These are phyloP conservation scores for Papilio aristodemus DNA, from an alignment of 1,140 invertebrate species.

Conservation along the genomic window DNA sequence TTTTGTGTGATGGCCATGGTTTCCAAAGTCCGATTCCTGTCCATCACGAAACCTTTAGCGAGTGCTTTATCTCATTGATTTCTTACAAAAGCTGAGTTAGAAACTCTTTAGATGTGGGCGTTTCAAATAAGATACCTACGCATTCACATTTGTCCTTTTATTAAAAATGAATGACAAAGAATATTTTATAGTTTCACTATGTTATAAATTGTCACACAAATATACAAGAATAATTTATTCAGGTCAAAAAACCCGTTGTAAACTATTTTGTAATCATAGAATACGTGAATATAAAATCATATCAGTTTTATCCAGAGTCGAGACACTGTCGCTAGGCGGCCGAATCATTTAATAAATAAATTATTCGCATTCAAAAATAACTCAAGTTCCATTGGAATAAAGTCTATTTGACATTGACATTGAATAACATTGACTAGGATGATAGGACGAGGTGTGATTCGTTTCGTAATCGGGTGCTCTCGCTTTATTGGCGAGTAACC, in stretches of 20 bases:
- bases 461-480: slow-evolving; percentile 1
- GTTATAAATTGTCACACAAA: neutral
- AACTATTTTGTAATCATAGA: slow-evolving; percentile 28
- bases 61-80: too few relatives aligned
- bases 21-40: too few relatives aligned
- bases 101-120: too few relatives aligned
- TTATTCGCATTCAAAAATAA: neutral
- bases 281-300: slow-evolving; percentile 29
- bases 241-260: slow-evolving; percentile 30
- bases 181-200: too few relatives aligned
- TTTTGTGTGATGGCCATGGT: too few relatives aligned
- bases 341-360: neutral
- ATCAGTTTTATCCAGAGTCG: slow-evolving; percentile 4
- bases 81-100: too few relatives aligned
- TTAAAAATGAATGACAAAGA: too few relatives aligned
- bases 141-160: too few relatives aligned
- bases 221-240: neutral
- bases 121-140: too few relatives aligned
- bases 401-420: neutral
- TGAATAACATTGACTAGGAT: neutral
- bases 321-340: slow-evolving; percentile 18
- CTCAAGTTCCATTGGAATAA: neutral
- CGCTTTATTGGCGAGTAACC: neutral
- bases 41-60: too few relatives aligned
- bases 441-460: neutral